Base-by-base conservation (phyloP, 2,888 invertebrate species). In the Nebria salina region DNA sequence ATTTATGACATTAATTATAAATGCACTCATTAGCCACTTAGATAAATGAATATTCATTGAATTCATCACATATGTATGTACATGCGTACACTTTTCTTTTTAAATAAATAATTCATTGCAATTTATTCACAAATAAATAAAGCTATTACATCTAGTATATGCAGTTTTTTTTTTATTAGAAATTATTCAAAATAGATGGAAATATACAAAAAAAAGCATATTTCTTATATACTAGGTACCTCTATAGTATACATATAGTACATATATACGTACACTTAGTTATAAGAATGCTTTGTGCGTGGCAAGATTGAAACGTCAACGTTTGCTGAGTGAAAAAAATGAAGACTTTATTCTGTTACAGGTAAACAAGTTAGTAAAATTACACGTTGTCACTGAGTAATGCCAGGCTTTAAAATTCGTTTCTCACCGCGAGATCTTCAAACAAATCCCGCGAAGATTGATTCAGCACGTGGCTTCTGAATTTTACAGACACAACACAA, bases 311-410 rank as follows among this genome's bases (percentile, higher is more conserved):
- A 54, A 54, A 54, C 7, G 54, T 54, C 54, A 54, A 54, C 54
- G 54, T 54, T 54, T 54, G 11, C 8, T 1, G 54, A 11, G 54
- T 11, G 54, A 13, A 70, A 70, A 70, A 70, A 70, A 70, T 70
- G 70, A 70, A 70, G 70, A 70, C 70, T 70, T 70, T 70, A 70
- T 70, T 70, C 70, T 70, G 25, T 70, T 34, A 70, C 70, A 70
- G 70, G 66, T 65, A 76, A 42, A 26, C 75, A 75, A 75, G 26
- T 65, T 70, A 75, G 64, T 65, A 65, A 75, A 75, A 75, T 65
- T 64, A 75, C 25, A 34, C 26, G 64, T 65, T 75, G 75, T 75
- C 75, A 75, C 25, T 75, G 75, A 75, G 75, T 65, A 65, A 75
- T 75, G 75, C 65, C 64, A 54, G 75, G 75, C 65, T 75, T 70